These are phyloP conservation scores for Dasysyrphus albostriatus DNA, from an alignment of 2,888 invertebrate genomes.

Conservation along the genomic window DNA sequence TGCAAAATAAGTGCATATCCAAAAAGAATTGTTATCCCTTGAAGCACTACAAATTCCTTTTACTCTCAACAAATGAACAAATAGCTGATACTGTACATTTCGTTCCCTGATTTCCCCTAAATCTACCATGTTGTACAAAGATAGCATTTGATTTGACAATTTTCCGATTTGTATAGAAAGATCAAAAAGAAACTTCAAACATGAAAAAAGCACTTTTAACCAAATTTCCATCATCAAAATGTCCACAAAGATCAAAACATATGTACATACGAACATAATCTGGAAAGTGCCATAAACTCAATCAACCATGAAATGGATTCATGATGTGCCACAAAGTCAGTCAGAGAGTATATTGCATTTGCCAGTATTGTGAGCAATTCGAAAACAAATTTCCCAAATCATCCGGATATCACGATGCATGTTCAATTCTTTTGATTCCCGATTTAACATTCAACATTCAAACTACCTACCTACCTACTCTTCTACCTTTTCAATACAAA, in stretches of 20 bases:
- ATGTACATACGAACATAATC: no score
- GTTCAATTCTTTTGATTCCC: slow-evolving; percentile 64
- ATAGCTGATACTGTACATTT: background rate
- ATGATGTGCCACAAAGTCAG: no score
- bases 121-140: background rate
- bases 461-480: slow-evolving; percentile 9
- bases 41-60: background rate
- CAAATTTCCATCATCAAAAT: slow-evolving; percentile 41
- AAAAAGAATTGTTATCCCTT: no score
- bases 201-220: slow-evolving; percentile 3
- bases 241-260: background rate
- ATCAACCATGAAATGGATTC: no score
- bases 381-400: slow-evolving; percentile 71
- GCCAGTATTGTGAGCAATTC: background rate
- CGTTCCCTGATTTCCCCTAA: no score
- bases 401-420: slow-evolving; percentile 75
- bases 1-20: no score
- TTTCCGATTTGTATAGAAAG: slow-evolving; percentile 4
- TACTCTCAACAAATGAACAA: background rate
- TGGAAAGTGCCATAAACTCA: slow-evolving; percentile 47
- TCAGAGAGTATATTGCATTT: background rate
- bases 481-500: slow-evolving; percentile 9
- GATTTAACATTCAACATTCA: slow-evolving; percentile 40
- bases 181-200: slow-evolving; percentile 25
- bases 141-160: slow-evolving; percentile 3